Conservation (phyloP, 2,797 vertebrate genomes). For the Tarsius wallacei region DNA sequence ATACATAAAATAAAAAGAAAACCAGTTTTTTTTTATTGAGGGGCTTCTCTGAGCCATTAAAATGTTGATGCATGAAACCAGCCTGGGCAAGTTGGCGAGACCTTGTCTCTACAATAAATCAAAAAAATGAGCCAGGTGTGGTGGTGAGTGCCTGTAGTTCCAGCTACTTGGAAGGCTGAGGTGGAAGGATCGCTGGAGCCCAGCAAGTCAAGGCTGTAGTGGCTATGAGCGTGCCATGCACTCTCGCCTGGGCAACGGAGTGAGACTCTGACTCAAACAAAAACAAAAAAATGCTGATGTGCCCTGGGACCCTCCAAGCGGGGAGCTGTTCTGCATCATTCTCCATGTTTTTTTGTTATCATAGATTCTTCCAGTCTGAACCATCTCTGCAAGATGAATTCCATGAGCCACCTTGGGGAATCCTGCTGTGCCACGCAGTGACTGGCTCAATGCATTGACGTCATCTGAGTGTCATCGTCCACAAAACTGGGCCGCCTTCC, state of each 20-base stretch:
- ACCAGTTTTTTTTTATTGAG: slow-evolving; percentile 10
- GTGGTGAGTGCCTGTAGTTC: too few relatives aligned
- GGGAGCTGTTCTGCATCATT: neutral
- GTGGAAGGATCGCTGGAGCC: too few relatives aligned
- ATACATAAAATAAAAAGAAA: too few relatives aligned
- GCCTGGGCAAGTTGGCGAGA: too few relatives aligned
- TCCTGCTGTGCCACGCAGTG: neutral
- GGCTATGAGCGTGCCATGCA: too few relatives aligned
- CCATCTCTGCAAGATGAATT: neutral
- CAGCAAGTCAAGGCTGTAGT: too few relatives aligned
- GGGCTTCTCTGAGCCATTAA: neutral
- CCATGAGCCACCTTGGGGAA: slow-evolving; percentile 29
- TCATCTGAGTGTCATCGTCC: slow-evolving; percentile 53
- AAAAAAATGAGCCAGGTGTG: too few relatives aligned
- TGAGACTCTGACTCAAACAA: too few relatives aligned
- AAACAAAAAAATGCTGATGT: neutral
- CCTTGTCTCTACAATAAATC: too few relatives aligned
- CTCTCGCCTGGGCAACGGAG: too few relatives aligned
- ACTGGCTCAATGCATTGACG: neutral
- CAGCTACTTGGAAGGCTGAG: too few relatives aligned
- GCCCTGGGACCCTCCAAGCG: neutral
- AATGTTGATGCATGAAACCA: neutral
- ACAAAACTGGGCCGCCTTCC: slow-evolving; percentile 65
- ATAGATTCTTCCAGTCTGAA: neutral
- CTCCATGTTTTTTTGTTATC: neutral